Base-by-base conservation (phyloP, 2,113 vertebrate genomes). In the Rhegmatorhina hoffmannsi region DNA sequence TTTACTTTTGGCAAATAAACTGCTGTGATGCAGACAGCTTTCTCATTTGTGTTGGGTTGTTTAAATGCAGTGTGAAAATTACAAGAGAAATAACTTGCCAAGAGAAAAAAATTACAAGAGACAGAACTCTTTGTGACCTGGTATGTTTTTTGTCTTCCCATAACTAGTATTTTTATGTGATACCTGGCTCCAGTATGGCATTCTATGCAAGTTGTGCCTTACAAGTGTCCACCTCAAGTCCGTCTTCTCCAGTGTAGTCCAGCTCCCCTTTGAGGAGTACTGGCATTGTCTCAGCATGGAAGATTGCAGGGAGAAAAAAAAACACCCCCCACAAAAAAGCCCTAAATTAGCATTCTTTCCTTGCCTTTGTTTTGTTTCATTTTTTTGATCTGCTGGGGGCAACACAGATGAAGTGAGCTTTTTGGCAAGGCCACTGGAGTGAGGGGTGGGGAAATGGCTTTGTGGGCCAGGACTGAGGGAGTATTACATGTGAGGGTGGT, bases 371-470 rank as follows among this genome's bases (percentile, higher is more conserved):
- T 92, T 95, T 11, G 9, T n/a, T 94, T 69, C 24, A 8, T 56
- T 58, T 80, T 84, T 89, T 63, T 58, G n/a, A 17, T 88, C 75
- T 94, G 68, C 40, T 85, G 82, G 78, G 91, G 78, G 60, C 69
- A 87, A 40, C 80, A 73, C 13, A 72, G 81, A 72, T 81, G 91
- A 91, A 84, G 78, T 82, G 94, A 95, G 46, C 55, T 28, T 91
- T 82, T 82, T 91, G 81, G 67, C 81, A 79, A 33, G 23, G 40
- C 34, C 14, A 0, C 16, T 53, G 46, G 73, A 75, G n/a, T 23
- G 28, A 64, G 60, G 76, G 93, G 56, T 33, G 44, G 56, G 49
- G n/a, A 91, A 58, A 31, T 66, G 69, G 34, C 40, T 89, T 62
- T 77, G 55, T 86, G 87, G 40, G 89, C 69, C 67, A 53, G 49